Conservation (phyloP, 2,797 vertebrate species). For the Poecile montanus region DNA sequence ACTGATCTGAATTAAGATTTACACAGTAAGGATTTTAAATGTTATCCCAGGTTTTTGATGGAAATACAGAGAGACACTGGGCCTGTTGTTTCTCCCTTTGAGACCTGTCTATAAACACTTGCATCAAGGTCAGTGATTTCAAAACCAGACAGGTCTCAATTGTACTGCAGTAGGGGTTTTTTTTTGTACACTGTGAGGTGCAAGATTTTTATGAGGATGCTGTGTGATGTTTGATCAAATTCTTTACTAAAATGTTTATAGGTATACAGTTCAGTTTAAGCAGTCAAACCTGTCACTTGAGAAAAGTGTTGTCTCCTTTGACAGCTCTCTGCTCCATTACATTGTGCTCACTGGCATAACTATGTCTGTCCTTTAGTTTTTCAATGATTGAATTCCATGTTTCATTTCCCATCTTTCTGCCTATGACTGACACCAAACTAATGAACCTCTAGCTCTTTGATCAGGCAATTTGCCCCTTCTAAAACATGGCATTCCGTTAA, state of each 20-base stretch:
- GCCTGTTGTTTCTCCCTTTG: background rate
- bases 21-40: background rate
- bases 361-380: background rate
- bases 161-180: rapidly evolving
- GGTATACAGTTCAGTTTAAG: background rate
- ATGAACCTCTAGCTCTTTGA: background rate
- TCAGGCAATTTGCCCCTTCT: background rate
- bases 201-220: background rate
- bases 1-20: background rate
- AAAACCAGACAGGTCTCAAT: background rate
- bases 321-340: background rate
- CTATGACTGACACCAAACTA: background rate
- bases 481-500: background rate
- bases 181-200: background rate
- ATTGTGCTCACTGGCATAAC: background rate
- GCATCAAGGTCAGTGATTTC: background rate
- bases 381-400: background rate
- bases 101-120: background rate
- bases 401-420: background rate
- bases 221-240: background rate
- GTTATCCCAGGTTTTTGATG: background rate
- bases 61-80: background rate
- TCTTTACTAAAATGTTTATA: background rate
- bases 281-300: background rate
- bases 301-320: background rate